These are phyloP conservation scores for Eupithecia pulchellata DNA, from an alignment of 2,888 invertebrate genomes.

Conservation along the genomic window DNA sequence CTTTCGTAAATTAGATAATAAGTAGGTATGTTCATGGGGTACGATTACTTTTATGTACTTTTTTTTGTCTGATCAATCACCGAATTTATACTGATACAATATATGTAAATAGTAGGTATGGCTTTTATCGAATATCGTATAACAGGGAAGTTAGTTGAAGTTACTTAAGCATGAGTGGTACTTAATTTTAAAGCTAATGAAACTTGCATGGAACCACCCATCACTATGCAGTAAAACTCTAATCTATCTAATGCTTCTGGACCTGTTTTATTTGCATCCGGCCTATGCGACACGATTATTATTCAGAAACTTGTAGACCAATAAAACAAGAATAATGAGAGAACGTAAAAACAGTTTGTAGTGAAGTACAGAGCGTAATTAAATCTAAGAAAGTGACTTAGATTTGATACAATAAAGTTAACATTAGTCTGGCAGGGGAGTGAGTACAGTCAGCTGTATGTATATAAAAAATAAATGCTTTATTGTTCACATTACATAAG, in stretches of 20 bases:
- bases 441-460: too few relatives aligned
- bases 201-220: slow-evolving; percentile 1
- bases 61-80: not conserved
- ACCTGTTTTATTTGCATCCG: slow-evolving; percentile 7
- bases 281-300: not conserved
- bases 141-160: not conserved
- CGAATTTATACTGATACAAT: not conserved
- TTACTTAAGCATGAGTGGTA: slow-evolving; percentile 3
- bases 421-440: too few relatives aligned
- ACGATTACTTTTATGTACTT: too few relatives aligned
- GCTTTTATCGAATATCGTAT: slow-evolving; percentile 10
- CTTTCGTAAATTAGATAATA: too few relatives aligned
- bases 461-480: too few relatives aligned
- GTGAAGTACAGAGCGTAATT: too few relatives aligned
- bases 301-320: not conserved
- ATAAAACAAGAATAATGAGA: not conserved
- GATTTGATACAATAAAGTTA: too few relatives aligned
- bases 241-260: slow-evolving; percentile 10
- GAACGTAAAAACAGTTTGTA: too few relatives aligned
- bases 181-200: slow-evolving; percentile 14
- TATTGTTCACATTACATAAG: too few relatives aligned
- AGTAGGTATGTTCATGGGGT: too few relatives aligned
- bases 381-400: too few relatives aligned
- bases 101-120: not conserved
- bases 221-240: slow-evolving; percentile 24